phyloP scores from a whole-genome alignment of 2,797 vertebrate species.

The Oreochromis mossambicus region DNA sequence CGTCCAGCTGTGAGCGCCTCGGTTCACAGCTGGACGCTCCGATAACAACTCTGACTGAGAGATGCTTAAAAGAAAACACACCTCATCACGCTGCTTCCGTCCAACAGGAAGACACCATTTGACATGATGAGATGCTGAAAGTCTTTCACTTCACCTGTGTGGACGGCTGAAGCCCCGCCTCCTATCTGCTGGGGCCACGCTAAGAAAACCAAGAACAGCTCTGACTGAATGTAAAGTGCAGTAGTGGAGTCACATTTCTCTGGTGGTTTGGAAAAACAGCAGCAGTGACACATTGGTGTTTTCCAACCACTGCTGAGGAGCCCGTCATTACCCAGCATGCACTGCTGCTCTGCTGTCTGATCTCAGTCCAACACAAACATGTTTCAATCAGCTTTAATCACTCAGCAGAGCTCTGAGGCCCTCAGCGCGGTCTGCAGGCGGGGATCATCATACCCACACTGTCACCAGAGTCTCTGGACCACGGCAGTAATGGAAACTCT shows the following conservation, averaged over 20 bases:
- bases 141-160: background rate
- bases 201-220: background rate
- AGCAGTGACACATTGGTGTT: background rate
- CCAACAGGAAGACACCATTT: background rate
- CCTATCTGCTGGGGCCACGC: background rate
- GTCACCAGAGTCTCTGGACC: background rate
- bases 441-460: background rate
- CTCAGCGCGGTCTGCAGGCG: conserved; percentile 7
- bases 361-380: conserved; percentile 23
- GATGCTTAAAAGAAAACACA: background rate
- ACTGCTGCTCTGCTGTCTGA: background rate
- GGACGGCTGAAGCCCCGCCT: background rate
- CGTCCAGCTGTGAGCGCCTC: background rate
- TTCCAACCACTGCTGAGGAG: background rate
- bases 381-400: background rate
- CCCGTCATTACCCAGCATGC: conserved; percentile 31
- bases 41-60: background rate
- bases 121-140: background rate
- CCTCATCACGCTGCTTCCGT: background rate
- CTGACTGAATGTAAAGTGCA: background rate
- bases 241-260: background rate
- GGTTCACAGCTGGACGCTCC: background rate
- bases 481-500: conserved; percentile 9
- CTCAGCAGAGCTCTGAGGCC: background rate
- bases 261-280: background rate